Evolutionary conservation across 2,797 vertebrate species (phyloP).

Genomic region (Trachurus trachurus): DNA sequence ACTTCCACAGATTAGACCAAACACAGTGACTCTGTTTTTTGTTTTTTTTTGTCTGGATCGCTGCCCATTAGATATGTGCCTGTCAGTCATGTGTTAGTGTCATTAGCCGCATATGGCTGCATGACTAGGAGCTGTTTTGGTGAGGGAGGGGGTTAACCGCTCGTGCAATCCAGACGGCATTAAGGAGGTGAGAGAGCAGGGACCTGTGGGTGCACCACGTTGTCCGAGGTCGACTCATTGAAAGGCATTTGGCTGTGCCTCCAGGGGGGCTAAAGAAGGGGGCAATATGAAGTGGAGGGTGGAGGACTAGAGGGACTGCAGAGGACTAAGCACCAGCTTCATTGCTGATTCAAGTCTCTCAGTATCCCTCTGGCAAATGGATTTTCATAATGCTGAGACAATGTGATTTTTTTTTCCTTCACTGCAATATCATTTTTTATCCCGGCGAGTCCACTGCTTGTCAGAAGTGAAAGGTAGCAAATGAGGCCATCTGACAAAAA

Average conservation of each 20-base stretch:
- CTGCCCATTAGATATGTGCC: conserved; percentile 22
- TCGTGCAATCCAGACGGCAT: conserved; percentile 59
- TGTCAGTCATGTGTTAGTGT: conserved; percentile 50
- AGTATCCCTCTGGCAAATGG: conserved; percentile 77
- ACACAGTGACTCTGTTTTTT: conserved; percentile 22
- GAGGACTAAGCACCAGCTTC: conserved; percentile 73
- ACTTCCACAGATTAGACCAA: conserved; percentile 45
- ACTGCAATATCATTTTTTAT: conserved; percentile 46
- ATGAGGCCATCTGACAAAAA: conserved; percentile 19
- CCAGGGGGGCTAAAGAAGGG: conserved; percentile 53
- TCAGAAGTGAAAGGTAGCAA: conserved; percentile 46
- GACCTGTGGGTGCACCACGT: conserved; percentile 60
- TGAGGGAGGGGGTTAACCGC: conserved; percentile 34
- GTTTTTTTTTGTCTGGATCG: conserved; percentile 7
- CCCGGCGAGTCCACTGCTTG: conserved; percentile 38
- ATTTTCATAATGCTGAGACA: conserved; percentile 84
- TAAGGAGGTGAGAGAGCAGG: conserved; percentile 70
- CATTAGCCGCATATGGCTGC: conserved; percentile 40
- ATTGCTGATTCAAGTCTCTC: conserved; percentile 81
- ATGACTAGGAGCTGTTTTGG: conserved; percentile 50
- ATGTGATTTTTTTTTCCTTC: conserved; percentile 59
- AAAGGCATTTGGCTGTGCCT: conserved; percentile 73
- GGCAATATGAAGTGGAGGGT: conserved; percentile 35
- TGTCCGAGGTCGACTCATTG: conserved; percentile 69
- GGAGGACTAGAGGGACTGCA: conserved; percentile 55